phyloP scores from a whole-genome alignment of 2,888 invertebrate genomes.

The Cerceris ruficornis region DNA sequence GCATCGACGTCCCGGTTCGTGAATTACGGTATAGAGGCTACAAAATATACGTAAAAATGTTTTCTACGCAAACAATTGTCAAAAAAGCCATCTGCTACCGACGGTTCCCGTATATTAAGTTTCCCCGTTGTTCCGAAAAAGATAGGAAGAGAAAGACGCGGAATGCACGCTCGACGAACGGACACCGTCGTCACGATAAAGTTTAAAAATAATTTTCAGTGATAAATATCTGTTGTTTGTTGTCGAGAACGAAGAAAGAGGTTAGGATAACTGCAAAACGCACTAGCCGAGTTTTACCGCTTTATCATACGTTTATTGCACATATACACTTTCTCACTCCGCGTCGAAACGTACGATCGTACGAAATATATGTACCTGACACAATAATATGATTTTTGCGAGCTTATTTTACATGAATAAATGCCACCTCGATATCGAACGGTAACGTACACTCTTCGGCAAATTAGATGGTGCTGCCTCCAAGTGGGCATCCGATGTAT shows the following conservation, averaged over 20 bases:
- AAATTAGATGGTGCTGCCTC: conserved; percentile 41
- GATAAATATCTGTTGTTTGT: conserved; percentile 42
- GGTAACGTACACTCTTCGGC: conserved; percentile 38
- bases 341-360: conserved; percentile 7
- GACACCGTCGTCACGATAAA: not conserved
- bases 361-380: conserved; percentile 14
- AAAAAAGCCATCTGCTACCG: too few species aligned
- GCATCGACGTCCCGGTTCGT: too few species aligned
- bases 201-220: conserved; percentile 10
- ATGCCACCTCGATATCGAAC: conserved; percentile 50
- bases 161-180: not conserved
- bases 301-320: conserved; percentile 9
- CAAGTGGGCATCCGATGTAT: not conserved
- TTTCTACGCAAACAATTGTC: too few species aligned
- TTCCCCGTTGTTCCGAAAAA: too few species aligned
- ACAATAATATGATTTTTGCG: conserved; percentile 28
- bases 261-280: conserved; percentile 34
- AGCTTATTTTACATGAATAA: conserved; percentile 36
- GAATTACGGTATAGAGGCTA: too few species aligned
- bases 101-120: too few species aligned
- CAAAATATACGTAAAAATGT: too few species aligned
- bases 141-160: not conserved
- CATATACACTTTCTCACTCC: conserved; percentile 17
- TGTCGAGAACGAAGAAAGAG: conserved; percentile 14
- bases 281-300: conserved; percentile 13